Conservation (phyloP, 2,797 vertebrate species). For the Phrynocephalus forsythii region DNA sequence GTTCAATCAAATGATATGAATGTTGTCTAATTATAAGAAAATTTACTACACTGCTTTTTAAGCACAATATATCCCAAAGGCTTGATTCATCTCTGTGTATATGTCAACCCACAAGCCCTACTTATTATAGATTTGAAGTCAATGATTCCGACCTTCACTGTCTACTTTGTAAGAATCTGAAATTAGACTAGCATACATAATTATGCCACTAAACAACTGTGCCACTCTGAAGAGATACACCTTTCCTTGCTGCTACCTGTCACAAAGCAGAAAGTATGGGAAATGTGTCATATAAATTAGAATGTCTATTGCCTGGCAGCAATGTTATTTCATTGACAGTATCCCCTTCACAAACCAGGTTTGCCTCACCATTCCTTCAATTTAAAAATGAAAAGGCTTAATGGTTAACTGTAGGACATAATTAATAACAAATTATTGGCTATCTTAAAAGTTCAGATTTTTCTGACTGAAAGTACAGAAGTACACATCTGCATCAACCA, state of each 20-base stretch:
- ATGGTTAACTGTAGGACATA: background rate
- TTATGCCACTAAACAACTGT: background rate
- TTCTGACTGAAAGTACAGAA: background rate
- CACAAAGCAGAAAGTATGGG: background rate
- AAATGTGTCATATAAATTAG: background rate
- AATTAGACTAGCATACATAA: background rate
- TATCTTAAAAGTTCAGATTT: background rate
- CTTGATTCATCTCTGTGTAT: background rate
- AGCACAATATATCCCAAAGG: background rate
- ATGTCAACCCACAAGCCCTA: background rate
- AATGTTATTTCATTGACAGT: background rate
- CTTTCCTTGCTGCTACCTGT: background rate
- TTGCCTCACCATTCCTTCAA: background rate
- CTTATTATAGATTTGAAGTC: background rate
- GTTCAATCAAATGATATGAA: conserved; percentile 1
- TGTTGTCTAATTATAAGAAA: background rate
- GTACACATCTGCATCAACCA: background rate
- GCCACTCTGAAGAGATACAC: background rate
- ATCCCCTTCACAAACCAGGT: background rate
- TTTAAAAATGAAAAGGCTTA: conserved; percentile 7
- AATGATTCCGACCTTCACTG: background rate
- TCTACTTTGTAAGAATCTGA: background rate
- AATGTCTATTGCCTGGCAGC: background rate
- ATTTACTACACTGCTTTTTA: background rate
- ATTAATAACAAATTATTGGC: background rate